phyloP scores from a whole-genome alignment of 2,888 invertebrate species.

The Beris morrisii region DNA sequence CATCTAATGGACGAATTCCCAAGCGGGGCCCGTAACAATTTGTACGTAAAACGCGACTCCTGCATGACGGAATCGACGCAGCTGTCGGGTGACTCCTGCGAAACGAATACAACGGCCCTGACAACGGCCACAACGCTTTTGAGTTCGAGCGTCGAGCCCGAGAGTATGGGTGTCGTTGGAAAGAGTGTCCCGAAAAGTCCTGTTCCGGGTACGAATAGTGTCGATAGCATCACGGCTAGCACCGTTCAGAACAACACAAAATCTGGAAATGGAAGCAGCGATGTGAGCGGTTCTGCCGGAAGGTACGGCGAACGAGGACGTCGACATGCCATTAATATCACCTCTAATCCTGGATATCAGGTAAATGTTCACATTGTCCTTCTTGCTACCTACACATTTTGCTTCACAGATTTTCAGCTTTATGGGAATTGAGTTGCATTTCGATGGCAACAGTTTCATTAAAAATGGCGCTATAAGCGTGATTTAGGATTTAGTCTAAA shows the following conservation, averaged over 20 bases:
- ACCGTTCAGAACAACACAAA: slow-evolving; percentile 16
- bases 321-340: slow-evolving; percentile 56
- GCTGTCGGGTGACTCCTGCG: slow-evolving; percentile 52
- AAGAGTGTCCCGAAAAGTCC: background rate
- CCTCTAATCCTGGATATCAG: slow-evolving; percentile 57
- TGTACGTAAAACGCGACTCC: slow-evolving; percentile 50
- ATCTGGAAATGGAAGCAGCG: slow-evolving; percentile 11
- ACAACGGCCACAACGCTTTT: slow-evolving; percentile 53
- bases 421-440: too few relatives aligned
- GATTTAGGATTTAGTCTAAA: too few relatives aligned
- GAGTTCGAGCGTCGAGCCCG: slow-evolving; percentile 42
- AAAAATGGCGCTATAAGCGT: too few relatives aligned
- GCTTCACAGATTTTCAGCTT: too few relatives aligned
- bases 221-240: slow-evolving; percentile 18
- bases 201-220: slow-evolving; percentile 7
- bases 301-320: slow-evolving; percentile 40
- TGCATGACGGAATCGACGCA: slow-evolving; percentile 55
- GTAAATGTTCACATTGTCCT: slow-evolving; percentile 38
- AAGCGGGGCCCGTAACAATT: slow-evolving; percentile 24
- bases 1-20: slow-evolving; percentile 36
- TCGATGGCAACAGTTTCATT: too few relatives aligned
- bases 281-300: background rate
- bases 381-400: too few relatives aligned
- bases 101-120: slow-evolving; percentile 48
- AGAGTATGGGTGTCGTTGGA: slow-evolving; percentile 8